Evolutionary conservation across 2,113 vertebrate species (phyloP), one percentile per base, ranked within the genome.

Genomic region (Saguinus imperator): DNA sequence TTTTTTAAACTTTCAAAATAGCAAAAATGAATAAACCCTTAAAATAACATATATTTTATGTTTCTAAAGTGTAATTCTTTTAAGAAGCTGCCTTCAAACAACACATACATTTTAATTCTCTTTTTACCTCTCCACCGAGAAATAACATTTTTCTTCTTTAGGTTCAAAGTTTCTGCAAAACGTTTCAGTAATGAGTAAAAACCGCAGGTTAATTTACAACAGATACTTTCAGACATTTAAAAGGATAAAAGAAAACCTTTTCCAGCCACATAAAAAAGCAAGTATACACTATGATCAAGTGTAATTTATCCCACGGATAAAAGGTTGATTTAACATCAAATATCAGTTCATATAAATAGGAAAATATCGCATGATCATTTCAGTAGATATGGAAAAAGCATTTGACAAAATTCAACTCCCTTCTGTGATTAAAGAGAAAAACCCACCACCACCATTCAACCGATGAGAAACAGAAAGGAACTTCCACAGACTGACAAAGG

Each of bases 301-400:
- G 35, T 35, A 75, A 16, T 50, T 79, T 80, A 52, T 35, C 48
- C n/a, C n/a, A 11, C 29, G 27, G 25, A 50, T 11, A 17, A 6
- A 25, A 68, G 3, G 29, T 14, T 66, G 17, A 25, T n/a, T 86
- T 61, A 86, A 80, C 64, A 43, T 61, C 23, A 61, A 18, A 48
- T 66, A 52, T 11, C 57, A 52, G 20, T 25, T 25, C 29, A 3
- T 25, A 10, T 12, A 11, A 27, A 58, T 4, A 43, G 50, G 25
- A 18, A 64, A 66, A 40, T 64, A 21, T 0, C 23, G 9, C 11
- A 12, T 0, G 2, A n/a, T n/a, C 2, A 18, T 14, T 58, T 29
- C n/a, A 37, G 6, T 3, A 29, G 83, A 61, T 14, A 16, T 0
- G 58, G 55, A 61, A 55, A 55, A 73, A 48, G 16, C 21, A 17